Conservation (phyloP, 2,113 vertebrate species). For the Empidonax traillii region DNA sequence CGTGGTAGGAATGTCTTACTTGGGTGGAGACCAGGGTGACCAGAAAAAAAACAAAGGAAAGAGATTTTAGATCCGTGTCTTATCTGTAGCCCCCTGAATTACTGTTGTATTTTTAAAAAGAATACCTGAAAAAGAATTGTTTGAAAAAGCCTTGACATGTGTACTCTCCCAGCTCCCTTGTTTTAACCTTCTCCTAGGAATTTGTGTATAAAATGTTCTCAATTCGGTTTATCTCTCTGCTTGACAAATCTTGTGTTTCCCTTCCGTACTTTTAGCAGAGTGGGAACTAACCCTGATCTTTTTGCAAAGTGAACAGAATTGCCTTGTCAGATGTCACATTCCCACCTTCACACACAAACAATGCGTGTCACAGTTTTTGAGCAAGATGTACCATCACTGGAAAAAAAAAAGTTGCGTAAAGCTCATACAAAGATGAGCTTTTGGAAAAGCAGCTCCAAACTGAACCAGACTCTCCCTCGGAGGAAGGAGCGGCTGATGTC, state of each 20-base stretch:
- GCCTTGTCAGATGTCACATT: neutral
- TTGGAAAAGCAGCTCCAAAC: neutral
- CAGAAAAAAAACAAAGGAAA: neutral
- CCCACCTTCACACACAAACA: neutral
- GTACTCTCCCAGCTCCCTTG: neutral
- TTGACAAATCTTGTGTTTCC: conserved; percentile 20
- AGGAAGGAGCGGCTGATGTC: neutral
- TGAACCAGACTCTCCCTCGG: neutral
- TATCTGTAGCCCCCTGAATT: conserved; percentile 1
- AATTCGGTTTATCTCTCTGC: conserved; percentile 8
- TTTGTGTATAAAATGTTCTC: conserved; percentile 30
- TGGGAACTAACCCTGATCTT: conserved; percentile 35
- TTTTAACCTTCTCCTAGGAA: conserved; percentile 16
- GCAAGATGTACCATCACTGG: neutral
- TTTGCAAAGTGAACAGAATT: neutral
- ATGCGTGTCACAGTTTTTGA: neutral
- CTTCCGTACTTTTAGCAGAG: neutral
- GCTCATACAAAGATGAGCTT: neutral
- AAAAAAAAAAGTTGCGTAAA: neutral
- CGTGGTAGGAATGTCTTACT: neutral
- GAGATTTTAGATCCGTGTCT: neutral
- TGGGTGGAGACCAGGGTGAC: neutral
- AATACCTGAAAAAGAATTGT: neutral
- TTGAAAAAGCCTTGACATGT: conserved; percentile 13
- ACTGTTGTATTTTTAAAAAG: conserved; percentile 2